Base-by-base conservation (phyloP, 2,113 vertebrate species). In the Nycticorax nycticorax region DNA sequence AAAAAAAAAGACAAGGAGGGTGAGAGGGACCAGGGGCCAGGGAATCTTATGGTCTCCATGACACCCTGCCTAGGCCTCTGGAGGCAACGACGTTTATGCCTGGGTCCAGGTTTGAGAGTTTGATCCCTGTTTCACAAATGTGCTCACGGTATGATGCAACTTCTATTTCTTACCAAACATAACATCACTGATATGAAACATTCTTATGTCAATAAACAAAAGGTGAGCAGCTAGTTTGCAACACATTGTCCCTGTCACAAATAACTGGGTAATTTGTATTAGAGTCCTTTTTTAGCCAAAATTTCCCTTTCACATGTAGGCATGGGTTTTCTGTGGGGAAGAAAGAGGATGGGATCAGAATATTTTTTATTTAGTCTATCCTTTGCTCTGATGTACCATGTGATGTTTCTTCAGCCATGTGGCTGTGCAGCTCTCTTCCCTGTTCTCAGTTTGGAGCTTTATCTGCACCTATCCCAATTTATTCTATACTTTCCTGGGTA, bases 21-120 rank as follows among this genome's bases (percentile, higher is more conserved):
- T 37, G 18, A 8, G 8, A 86, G 3, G 4, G 3, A 6, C 5
- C 14, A 27, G 20, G 8, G 17, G 67, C 2, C 1, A n/a, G 11
- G 10, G 28, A 72, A 33, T 30, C 21, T 32, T 17, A 15, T 22
- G 22, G 20, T 75, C 50, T 79, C 27, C 32, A 28, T 11, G 21
- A 39, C 23, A 66, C 3, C 2, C 32, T 59, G 10, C 15, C 15
- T 73, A 27, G 37, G 14, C 20, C 4, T 71, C 62, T 53, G 8
- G 24, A 55, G 13, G 15, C 15, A 75, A 67, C 63, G 15, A 39
- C 7, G 3, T 53, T 75, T 78, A 20, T 67, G 14, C 12, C 10
- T 33, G 11, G 3, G 10, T 37, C 23, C 32, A 39, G 2, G 4
- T 72, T 67, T 53, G 18, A 59, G 47, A 82, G 72, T 57, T 48